Percentiles rank a stretch among this genome's conserved stretches.
Conservation (phyloP, 2,797 vertebrate species). For the Gymnothorax reevesii region DNA sequence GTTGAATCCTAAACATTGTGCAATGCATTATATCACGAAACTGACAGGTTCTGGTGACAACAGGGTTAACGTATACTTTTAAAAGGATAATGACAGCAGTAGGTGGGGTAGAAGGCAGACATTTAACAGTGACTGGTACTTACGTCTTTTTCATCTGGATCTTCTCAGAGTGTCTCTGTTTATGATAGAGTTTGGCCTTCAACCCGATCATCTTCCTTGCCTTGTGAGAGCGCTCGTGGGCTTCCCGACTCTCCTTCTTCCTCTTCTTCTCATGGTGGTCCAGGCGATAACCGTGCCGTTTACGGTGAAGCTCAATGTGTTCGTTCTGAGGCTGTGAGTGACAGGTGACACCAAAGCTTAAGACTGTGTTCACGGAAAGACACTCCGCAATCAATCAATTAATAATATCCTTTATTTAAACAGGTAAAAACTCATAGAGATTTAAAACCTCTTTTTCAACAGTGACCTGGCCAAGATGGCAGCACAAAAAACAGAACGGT, state of each 20-base stretch:
- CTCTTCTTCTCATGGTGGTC: constrained; percentile 94
- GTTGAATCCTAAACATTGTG: background rate
- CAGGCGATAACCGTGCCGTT: constrained; percentile 92
- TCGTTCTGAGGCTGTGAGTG: constrained; percentile 90
- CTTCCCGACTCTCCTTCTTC: constrained; percentile 95
- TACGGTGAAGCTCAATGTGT: constrained; percentile 93
- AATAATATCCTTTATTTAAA: too few relatives aligned
- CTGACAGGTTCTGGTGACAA: background rate
- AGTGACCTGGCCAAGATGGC: too few relatives aligned
- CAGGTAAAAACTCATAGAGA: too few relatives aligned
- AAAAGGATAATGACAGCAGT: background rate
- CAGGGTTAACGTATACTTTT: background rate
- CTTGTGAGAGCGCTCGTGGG: constrained; percentile 89
- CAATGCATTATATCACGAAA: background rate
- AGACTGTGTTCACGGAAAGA: background rate
- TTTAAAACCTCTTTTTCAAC: too few relatives aligned
- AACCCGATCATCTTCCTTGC: constrained; percentile 95
- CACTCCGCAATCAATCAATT: too few relatives aligned
- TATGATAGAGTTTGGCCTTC: constrained; percentile 97
- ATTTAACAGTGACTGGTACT: constrained; percentile 59
- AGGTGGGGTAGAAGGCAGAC: background rate
- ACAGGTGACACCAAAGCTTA: constrained; percentile 20
- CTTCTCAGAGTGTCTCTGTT: constrained; percentile 95
- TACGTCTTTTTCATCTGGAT: constrained; percentile 99
- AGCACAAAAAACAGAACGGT: too few relatives aligned